Conservation (phyloP, 2,113 vertebrate genomes). For the Baryphthengus martii region DNA sequence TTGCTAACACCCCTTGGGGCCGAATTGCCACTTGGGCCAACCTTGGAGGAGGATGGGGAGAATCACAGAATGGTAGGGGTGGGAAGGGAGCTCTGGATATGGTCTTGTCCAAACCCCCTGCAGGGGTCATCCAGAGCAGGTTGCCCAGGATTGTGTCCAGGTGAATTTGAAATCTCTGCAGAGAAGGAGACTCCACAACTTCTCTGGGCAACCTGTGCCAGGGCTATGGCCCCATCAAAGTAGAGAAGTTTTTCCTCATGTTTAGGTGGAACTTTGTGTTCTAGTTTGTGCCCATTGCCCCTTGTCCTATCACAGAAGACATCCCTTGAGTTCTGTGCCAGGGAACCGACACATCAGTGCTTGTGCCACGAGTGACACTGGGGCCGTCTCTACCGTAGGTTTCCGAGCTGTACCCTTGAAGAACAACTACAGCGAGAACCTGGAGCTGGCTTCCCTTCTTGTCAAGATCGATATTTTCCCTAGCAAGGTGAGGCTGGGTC, state of each 20-base stretch:
- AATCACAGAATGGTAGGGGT: neutral
- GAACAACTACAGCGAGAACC: conserved; percentile 96
- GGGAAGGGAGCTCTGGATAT: neutral
- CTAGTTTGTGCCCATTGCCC: neutral
- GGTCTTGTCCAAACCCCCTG: neutral
- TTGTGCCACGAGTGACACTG: fast-evolving
- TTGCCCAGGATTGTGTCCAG: neutral
- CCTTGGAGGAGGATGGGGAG: neutral
- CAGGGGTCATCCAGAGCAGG: too few relatives aligned
- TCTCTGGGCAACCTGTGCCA: too few relatives aligned
- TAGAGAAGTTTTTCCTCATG: neutral
- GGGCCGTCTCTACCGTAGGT: conserved; percentile 67
- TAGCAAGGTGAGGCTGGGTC: conserved; percentile 78
- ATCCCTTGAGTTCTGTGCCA: neutral
- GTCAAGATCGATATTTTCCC: conserved; percentile 86
- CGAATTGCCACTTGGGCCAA: neutral
- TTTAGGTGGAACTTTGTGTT: neutral
- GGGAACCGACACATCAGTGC: neutral
- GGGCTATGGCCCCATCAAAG: neutral
- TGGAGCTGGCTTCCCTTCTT: conserved; percentile 92
- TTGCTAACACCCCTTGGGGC: neutral
- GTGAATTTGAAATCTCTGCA: neutral
- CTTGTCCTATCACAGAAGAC: neutral
- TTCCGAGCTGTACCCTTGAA: conserved; percentile 94
- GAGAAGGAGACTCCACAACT: too few relatives aligned